Conservation (phyloP, 2,113 vertebrate species). For the Dipodomys stephensi region DNA sequence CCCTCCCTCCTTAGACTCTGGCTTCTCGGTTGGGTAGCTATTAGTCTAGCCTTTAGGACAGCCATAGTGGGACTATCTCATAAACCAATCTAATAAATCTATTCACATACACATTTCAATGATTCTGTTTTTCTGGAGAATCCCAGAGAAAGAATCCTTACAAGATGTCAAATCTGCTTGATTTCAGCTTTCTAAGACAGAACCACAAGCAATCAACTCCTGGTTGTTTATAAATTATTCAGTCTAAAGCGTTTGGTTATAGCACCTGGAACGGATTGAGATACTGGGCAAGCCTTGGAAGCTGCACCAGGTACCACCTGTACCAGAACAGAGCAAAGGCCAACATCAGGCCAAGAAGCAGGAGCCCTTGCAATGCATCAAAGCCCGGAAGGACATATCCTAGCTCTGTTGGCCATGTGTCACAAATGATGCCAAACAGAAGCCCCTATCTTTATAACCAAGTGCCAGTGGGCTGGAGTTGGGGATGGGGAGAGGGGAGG, state of each 20-base stretch:
- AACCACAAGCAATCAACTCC: neutral
- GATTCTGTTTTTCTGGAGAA: neutral
- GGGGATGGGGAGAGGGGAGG: fast-evolving
- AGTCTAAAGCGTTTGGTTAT: neutral
- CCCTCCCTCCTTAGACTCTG: no score
- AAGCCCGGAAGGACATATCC: neutral
- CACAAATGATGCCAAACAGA: no score
- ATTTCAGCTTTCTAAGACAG: neutral
- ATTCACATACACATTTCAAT: neutral
- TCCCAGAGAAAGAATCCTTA: neutral
- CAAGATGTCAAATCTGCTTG: neutral
- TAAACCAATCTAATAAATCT: no score
- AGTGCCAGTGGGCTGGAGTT: neutral
- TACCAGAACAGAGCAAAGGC: neutral
- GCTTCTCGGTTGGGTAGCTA: no score
- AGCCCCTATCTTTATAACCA: neutral
- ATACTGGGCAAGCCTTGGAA: neutral
- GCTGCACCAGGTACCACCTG: neutral
- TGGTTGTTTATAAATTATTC: neutral
- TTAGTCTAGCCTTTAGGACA: no score
- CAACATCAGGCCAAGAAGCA: neutral
- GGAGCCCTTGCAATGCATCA: neutral
- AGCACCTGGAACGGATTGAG: neutral
- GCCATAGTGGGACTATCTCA: no score
- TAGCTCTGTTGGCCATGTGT: neutral